Conservation (phyloP, 2,888 invertebrate species). For the Drosophila paramelanica region DNA sequence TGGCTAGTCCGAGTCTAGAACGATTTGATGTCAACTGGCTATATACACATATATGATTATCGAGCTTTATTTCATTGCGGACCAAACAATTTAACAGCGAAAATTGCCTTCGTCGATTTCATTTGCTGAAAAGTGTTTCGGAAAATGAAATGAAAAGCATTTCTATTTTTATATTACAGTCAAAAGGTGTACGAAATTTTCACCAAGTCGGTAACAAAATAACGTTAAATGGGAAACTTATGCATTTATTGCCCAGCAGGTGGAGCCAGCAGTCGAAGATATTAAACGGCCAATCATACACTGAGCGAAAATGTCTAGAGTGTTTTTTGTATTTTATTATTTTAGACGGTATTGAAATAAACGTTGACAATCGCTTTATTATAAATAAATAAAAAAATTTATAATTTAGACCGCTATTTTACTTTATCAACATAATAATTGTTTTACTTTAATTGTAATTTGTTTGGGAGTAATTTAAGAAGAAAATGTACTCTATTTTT, state of each 20-base stretch:
- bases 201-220: slow-evolving; percentile 69
- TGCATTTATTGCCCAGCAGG: slow-evolving; percentile 70
- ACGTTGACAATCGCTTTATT: too few species aligned
- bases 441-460: too few species aligned
- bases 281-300: slow-evolving; percentile 49
- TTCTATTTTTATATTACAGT: slow-evolving; percentile 43
- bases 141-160: slow-evolving; percentile 18
- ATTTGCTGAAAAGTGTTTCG: background rate
- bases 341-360: too few species aligned
- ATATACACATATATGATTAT: background rate
- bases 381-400: too few species aligned
- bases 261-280: slow-evolving; percentile 16
- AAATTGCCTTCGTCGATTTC: slow-evolving; percentile 25
- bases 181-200: slow-evolving; percentile 60
- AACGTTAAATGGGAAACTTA: slow-evolving; percentile 78
- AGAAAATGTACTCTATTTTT: background rate
- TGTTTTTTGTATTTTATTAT: too few species aligned
- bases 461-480: too few species aligned
- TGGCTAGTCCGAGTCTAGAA: background rate
- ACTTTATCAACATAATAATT: too few species aligned
- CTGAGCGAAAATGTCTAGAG: background rate
- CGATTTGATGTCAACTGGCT: background rate
- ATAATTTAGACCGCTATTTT: too few species aligned
- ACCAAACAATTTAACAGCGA: slow-evolving; percentile 16
- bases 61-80: background rate